Base-by-base conservation (phyloP, 1,140 invertebrate species). In the Pissodes strobi region DNA sequence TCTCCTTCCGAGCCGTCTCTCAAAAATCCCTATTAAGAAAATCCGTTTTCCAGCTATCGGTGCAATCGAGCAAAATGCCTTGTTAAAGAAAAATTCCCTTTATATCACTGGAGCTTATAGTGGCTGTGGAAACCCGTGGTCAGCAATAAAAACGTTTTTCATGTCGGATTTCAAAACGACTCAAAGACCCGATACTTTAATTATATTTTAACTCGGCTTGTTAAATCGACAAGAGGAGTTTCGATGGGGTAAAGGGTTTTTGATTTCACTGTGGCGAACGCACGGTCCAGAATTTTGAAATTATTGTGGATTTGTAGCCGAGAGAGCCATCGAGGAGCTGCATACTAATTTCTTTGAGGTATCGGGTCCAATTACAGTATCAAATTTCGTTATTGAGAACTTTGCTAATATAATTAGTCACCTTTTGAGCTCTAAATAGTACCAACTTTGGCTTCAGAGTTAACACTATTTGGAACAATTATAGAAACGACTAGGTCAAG, bases 21-120 rank as follows among this genome's bases (percentile, higher is more conserved):
- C 25, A 22, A 38, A 55, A 55, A 55, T 55, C 52, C 30, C 37
- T 55, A 19, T 39, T 38, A 55, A 39, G 52, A 19, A 38, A 39
- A 13, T 13, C 30, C 30, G 37, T 55, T 38, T 49, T 55, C 19
- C 52, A 21, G 18, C n/a, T 59, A 49, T 49, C 43, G 57, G 30
- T n/a, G 43, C 57, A 59, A 59, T 59, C 57, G 57, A 59, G 43
- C 45, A 39, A 59, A 59, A 59, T 59, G 57, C 45, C 57, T 59
- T 59, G 57, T 59, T 59, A 59, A 49, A 25, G 57, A 59, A 49
- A 59, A 59, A 59, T 59, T 59, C 57, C 45, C 39, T 59, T 59
- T 59, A 59, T 59, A 59, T 59, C 57, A 19, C 19, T 41, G 43
- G 25, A 30, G 43, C 57, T 48, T 58, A 52, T 52, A 52, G 17